Evolutionary conservation across 2,888 invertebrate genomes (phyloP), one percentile per base, ranked within the genome.

Genomic region (Rhaphigaster nebulosa): DNA sequence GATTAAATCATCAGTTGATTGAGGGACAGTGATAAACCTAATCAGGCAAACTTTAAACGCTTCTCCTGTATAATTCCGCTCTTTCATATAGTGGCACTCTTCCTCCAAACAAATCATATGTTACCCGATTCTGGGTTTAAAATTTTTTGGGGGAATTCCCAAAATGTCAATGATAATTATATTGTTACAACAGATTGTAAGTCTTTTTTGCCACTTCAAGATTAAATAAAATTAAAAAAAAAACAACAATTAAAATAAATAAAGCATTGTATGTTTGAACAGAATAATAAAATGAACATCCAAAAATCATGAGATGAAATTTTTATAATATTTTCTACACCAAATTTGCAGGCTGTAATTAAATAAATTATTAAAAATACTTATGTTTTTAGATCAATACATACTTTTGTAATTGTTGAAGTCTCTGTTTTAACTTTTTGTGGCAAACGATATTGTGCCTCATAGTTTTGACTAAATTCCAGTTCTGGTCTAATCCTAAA

Each of bases 381-480:
- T 45, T 45, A 45, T 45, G 4, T 45, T 6, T n/a, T n/a, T n/a
- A 45, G 4, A 10, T 23, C 6, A 45, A 84, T 76, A 88, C 56
- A 54, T 94, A 97, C 97, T 95, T 95, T 93, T 96, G 96, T 92
- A 97, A 95, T 76, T 94, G 94, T 92, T 95, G 94, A 91, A 97
- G 94, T 88, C 95, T 95, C 90, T 94, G 94, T 93, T 96, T 95
- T 92, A 97, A 93, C 93, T 95, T 95, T 91, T 95, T 94, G 93
- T 96, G 96, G 93, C 97, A 97, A 88, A 95, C 93, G 29, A 96
- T 95, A 1, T 96, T 96, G 93, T 95, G 95, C 93, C 95, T 96
- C 91, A 96, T 95, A 92, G 95, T 95, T 34, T 94, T 93, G 0
- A 96, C 96, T 84, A 95, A 94, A 92, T 95, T 95, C 93, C 96